Base-by-base conservation (phyloP, 2,113 vertebrate genomes). In the Bettongia penicillata region DNA sequence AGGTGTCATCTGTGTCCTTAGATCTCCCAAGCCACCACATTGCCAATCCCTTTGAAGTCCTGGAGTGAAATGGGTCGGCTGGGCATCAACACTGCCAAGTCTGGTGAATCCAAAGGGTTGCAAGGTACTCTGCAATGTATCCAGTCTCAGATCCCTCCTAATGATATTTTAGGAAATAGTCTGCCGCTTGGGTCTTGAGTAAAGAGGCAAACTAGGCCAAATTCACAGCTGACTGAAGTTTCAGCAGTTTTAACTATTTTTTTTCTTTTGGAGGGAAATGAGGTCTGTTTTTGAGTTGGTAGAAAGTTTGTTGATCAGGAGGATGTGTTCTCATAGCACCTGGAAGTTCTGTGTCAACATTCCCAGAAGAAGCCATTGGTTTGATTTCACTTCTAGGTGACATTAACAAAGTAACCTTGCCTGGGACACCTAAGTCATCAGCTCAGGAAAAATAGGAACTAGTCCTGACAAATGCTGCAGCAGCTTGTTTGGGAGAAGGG, bases 131-230 rank as follows among this genome's bases (percentile, higher is more conserved):
- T 91, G 19, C 3, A 51, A 90, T 53, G 51, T 31, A 55, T 93
- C 89, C 91, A 48, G 90, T 11, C 89, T 97, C 25, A 51, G 51
- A 51, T 55, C 95, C 50, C 93, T 16, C 49, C 48, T 49, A 47
- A 55, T 91, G 55, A 37, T 95, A 93, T 96, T 97, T 97, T 97
- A 96, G 61, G 51, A 91, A 96, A 91, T 28, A 95, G n/a, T 95
- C 89, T 96, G 61, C 50, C 91, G 89, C 90, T 96, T 93, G 57
- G 51, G 50, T 95, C 92, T 96, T 95, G 19, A 96, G 49, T 95
- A 50, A 31, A 61, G 93, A 93, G 51, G 5, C 95, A 95, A 96
- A 96, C 5, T 94, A 98, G 93, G 90, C 57, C 93, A 94, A 53
- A 91, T 90, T 31, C 89, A 31, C 95, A 94, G 97, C 95, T 51